Percentiles rank a stretch among this genome's conserved stretches.
These are phyloP conservation scores for Lampris incognitus DNA, from an alignment of 2,113 vertebrate species.

Conservation along the genomic window DNA sequence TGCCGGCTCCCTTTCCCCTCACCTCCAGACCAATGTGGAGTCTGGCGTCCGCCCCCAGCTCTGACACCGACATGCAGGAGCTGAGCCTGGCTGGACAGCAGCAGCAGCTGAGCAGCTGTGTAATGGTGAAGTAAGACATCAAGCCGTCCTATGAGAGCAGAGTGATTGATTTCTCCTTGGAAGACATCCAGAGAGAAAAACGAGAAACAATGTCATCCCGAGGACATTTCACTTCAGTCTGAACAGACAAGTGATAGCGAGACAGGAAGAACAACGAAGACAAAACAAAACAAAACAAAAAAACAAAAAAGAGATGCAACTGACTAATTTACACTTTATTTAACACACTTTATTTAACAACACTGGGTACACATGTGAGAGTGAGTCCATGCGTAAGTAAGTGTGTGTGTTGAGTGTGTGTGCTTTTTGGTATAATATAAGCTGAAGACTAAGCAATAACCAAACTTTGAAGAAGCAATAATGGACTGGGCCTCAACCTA, in stretches of 20 bases:
- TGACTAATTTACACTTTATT: constrained; percentile 25
- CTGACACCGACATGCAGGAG: constrained; percentile 72
- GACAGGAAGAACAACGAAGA: constrained; percentile 18
- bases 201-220: background rate
- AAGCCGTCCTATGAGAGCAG: background rate
- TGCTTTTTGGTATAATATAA: constrained; percentile 62
- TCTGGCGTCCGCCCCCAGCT: constrained; percentile 70
- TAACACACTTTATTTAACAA: constrained; percentile 31
- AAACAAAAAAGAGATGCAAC: constrained; percentile 41
- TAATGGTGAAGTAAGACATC: constrained; percentile 88
- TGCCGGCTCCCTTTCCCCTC: constrained; percentile 63
- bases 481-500: constrained; percentile 45
- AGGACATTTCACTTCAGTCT: constrained; percentile 6
- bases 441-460: constrained; percentile 83
- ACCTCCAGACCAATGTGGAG: constrained; percentile 86
- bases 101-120: constrained; percentile 84
- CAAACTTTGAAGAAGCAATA: constrained; percentile 84
- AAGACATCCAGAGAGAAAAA: constrained; percentile 12
- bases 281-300: too few species aligned
- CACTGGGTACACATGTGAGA: constrained; percentile 44
- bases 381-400: constrained; percentile 30
- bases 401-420: constrained; percentile 25
- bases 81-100: constrained; percentile 69
- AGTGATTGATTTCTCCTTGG: constrained; percentile 7
- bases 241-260: constrained; percentile 24